Conservation (phyloP, 2,888 invertebrate genomes). For the Hybos culiciformis region DNA sequence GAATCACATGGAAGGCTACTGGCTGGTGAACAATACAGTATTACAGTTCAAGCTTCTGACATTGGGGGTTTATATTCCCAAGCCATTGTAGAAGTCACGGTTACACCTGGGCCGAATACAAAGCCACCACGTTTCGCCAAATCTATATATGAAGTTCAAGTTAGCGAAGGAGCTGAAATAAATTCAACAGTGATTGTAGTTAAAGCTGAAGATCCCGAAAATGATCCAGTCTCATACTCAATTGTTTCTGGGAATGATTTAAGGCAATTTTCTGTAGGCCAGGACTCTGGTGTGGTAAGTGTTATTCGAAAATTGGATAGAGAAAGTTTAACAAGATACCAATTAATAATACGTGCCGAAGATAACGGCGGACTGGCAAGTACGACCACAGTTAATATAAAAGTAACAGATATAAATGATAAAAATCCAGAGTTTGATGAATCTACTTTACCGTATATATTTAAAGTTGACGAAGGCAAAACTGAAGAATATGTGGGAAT, state of each 20-base stretch:
- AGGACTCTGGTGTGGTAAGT: constrained; percentile 75
- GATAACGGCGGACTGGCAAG: constrained; percentile 71
- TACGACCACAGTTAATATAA: constrained; percentile 74
- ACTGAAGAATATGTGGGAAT: constrained; percentile 52
- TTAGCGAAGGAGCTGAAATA: constrained; percentile 79
- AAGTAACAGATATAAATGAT: constrained; percentile 83
- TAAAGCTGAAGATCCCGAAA: constrained; percentile 78
- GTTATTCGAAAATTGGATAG: constrained; percentile 74
- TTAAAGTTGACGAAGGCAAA: constrained; percentile 63
- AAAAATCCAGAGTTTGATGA: constrained; percentile 81
- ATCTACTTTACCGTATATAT: constrained; percentile 56
- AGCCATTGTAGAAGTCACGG: constrained; percentile 71
- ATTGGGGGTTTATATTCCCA: constrained; percentile 67
- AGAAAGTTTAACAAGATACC: constrained; percentile 78
- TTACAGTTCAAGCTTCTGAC: constrained; percentile 73
- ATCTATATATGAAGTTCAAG: constrained; percentile 71
- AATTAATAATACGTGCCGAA: constrained; percentile 74
- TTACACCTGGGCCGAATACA: constrained; percentile 70
- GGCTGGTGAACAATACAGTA: constrained; percentile 79
- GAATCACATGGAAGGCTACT: constrained; percentile 65
- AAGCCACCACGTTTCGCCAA: constrained; percentile 71
- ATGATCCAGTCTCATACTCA: constrained; percentile 71
- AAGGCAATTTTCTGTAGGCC: constrained; percentile 74
- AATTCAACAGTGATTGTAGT: constrained; percentile 73
- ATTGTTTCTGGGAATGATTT: constrained; percentile 80